Conservation (phyloP, 2,113 vertebrate genomes). For the Lonchura striata region DNA sequence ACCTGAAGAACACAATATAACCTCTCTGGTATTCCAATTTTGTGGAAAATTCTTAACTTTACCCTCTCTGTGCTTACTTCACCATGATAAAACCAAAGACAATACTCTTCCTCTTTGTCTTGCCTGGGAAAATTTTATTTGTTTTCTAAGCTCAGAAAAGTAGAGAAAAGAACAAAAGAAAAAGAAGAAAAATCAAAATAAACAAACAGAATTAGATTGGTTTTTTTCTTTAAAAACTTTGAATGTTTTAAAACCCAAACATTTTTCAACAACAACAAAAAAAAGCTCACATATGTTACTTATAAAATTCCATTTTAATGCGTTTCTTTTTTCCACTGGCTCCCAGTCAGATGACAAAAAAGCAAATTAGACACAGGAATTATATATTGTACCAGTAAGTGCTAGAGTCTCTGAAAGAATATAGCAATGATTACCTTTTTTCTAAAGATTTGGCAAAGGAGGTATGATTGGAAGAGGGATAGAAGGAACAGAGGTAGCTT, state of each 20-base stretch:
- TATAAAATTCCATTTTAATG: conserved; percentile 49
- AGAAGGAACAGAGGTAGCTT: conserved; percentile 11
- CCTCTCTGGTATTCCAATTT: not conserved
- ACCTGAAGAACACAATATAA: not conserved
- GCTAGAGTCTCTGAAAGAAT: conserved; percentile 35
- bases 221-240: not conserved
- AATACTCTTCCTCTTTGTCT: not conserved
- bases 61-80: not conserved
- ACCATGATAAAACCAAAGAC: not conserved
- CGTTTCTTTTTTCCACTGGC: not conserved
- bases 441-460: conserved; percentile 21
- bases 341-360: not conserved
- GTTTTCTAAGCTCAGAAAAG: not conserved
- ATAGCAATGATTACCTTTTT: not conserved
- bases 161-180: not conserved
- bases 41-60: not conserved
- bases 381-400: conserved; percentile 51
- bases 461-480: conserved; percentile 16
- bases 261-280: not conserved
- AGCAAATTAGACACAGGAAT: not conserved
- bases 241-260: not conserved
- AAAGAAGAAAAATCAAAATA: not conserved
- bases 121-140: not conserved
- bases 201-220: not conserved
- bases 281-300: conserved; percentile 28